Conservation (phyloP, 2,113 vertebrate genomes). For the Saccopteryx bilineata region DNA sequence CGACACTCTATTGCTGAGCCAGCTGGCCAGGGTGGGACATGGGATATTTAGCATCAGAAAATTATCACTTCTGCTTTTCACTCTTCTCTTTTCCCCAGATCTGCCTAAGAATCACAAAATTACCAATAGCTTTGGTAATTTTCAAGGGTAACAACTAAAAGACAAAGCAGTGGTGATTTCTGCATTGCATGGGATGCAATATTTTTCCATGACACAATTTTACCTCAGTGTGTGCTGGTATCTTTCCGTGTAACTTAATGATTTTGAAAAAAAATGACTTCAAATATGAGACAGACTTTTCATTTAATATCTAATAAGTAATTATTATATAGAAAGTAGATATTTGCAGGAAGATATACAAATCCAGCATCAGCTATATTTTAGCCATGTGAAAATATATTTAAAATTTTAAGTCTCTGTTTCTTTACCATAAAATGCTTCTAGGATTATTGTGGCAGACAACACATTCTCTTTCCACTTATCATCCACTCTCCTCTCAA, state of each 20-base stretch:
- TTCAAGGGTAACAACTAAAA: not conserved
- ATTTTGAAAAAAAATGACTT: conserved; percentile 23
- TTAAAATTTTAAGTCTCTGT: not conserved
- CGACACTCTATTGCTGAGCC: no score
- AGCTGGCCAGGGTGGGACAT: no score
- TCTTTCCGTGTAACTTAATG: not conserved
- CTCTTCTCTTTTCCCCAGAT: not conserved
- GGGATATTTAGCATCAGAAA: not conserved
- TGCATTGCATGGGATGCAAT: not conserved
- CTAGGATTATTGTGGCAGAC: not conserved
- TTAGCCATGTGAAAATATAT: not conserved
- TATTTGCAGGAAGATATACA: not conserved
- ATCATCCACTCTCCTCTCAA: not conserved
- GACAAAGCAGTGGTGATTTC: not conserved
- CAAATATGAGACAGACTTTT: not conserved
- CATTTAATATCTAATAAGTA: not conserved
- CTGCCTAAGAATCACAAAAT: not conserved
- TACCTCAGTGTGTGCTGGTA: not conserved
- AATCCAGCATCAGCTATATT: not conserved
- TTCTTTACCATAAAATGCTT: not conserved
- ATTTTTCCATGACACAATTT: not conserved
- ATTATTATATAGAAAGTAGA: not conserved
- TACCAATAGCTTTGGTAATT: not conserved
- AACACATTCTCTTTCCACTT: not conserved
- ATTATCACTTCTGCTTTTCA: not conserved